Evolutionary conservation across 2,888 invertebrate species (phyloP).

Genomic region (Elgonia sp.): DNA sequence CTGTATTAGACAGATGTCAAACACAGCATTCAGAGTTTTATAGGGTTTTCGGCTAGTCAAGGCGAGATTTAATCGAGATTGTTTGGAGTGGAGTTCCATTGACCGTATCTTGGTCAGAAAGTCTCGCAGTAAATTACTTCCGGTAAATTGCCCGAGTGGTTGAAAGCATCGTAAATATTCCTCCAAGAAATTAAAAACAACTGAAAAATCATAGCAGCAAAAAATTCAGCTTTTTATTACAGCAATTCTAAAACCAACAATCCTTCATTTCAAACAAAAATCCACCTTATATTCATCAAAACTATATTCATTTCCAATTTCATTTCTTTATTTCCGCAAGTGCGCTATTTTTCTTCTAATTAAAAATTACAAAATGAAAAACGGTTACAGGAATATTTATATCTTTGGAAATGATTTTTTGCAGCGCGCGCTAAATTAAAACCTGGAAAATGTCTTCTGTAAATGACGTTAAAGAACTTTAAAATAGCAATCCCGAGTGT

Average conservation of each 20-base stretch:
- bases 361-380: too few species aligned
- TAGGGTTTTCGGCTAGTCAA: constrained; percentile 59
- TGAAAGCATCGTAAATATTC: constrained; percentile 67
- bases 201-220: constrained; percentile 50
- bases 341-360: too few species aligned
- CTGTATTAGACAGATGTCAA: constrained; percentile 67
- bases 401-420: too few species aligned
- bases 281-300: too few species aligned
- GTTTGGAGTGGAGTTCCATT: constrained; percentile 72
- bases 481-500: background rate
- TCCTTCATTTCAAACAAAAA: too few species aligned
- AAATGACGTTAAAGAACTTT: background rate
- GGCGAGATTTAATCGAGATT: constrained; percentile 72
- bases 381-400: too few species aligned
- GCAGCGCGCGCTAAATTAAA: background rate
- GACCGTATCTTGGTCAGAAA: constrained; percentile 74
- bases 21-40: constrained; percentile 44
- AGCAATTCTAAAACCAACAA: too few species aligned
- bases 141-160: constrained; percentile 63
- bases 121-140: constrained; percentile 70
- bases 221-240: background rate
- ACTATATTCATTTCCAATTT: too few species aligned
- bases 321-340: too few species aligned
- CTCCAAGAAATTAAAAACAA: constrained; percentile 62
- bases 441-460: background rate